phyloP scores from a whole-genome alignment of 2,113 vertebrate species.

The Pluvianellus socialis region DNA sequence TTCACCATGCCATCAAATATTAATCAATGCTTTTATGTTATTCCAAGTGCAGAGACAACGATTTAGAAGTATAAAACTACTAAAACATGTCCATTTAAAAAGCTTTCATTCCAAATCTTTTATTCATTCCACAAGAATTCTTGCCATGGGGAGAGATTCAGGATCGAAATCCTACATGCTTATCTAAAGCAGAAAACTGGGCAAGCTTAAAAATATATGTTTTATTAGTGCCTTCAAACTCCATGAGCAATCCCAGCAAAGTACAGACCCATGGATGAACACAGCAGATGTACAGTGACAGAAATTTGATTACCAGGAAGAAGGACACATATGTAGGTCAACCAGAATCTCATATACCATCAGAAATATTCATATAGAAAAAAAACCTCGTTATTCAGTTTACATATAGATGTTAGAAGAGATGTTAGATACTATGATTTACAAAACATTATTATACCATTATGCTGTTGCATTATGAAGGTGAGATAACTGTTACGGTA shows the following conservation, averaged over 20 bases:
- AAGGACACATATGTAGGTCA: background rate
- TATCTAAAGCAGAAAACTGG: background rate
- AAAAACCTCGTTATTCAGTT: background rate
- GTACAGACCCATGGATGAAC: background rate
- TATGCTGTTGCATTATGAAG: background rate
- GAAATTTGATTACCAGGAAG: background rate
- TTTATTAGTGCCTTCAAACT: background rate
- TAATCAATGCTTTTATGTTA: constrained; percentile 65
- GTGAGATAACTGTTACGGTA: background rate
- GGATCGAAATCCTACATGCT: background rate
- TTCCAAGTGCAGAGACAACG: constrained; percentile 66
- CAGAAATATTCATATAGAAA: background rate
- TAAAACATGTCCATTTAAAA: background rate
- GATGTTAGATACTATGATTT: background rate
- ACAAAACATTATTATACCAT: background rate
- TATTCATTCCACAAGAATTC: background rate
- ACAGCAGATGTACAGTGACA: background rate
- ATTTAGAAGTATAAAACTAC: constrained; percentile 45
- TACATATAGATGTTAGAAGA: background rate
- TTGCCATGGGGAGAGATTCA: background rate
- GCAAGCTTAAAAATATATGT: background rate
- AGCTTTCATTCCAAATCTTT: background rate
- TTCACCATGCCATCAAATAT: constrained; percentile 74
- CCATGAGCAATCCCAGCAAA: background rate
- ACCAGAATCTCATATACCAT: background rate